These are phyloP conservation scores for Caenorhabditis virilis DNA, from an alignment of 2,888 invertebrate genomes.

Conservation along the genomic window DNA sequence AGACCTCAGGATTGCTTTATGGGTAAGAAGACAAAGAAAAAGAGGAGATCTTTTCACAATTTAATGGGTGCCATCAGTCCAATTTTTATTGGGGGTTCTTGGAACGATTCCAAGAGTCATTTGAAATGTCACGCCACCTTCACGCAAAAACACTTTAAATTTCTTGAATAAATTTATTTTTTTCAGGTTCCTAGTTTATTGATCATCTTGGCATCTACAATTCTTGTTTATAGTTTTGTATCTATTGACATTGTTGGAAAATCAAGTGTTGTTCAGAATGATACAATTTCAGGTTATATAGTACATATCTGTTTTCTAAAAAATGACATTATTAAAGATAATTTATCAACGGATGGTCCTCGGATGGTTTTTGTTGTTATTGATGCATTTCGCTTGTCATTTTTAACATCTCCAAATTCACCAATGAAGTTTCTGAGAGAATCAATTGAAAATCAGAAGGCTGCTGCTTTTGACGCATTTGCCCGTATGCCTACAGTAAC, in stretches of 20 bases:
- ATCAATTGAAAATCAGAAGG: constrained; percentile 19
- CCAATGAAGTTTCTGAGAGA: constrained; percentile 38
- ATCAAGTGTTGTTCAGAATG: too few relatives aligned
- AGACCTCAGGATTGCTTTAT: too few relatives aligned
- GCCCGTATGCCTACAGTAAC: constrained; percentile 92
- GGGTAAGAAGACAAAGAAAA: too few relatives aligned
- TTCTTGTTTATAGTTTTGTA: constrained; percentile 29
- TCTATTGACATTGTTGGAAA: too few relatives aligned
- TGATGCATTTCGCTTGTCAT: constrained; percentile 57
- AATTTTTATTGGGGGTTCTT: too few relatives aligned
- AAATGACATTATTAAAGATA: constrained; percentile 31
- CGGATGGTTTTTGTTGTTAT: constrained; percentile 57
- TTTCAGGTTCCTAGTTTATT: constrained; percentile 18
- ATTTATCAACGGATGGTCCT: constrained; percentile 2
- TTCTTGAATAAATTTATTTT: neutral
- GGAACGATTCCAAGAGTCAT: too few relatives aligned
- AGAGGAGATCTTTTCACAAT: too few relatives aligned
- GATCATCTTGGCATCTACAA: constrained; percentile 9
- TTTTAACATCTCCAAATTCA: constrained; percentile 38
- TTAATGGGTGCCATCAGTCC: too few relatives aligned
- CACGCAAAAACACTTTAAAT: too few relatives aligned
- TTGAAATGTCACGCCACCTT: too few relatives aligned
- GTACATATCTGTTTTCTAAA: neutral
- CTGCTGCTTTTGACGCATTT: constrained; percentile 39
- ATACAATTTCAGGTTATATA: constrained; percentile 67